These are phyloP conservation scores for Vidua macroura DNA, from an alignment of 2,113 vertebrate genomes.

Conservation along the genomic window DNA sequence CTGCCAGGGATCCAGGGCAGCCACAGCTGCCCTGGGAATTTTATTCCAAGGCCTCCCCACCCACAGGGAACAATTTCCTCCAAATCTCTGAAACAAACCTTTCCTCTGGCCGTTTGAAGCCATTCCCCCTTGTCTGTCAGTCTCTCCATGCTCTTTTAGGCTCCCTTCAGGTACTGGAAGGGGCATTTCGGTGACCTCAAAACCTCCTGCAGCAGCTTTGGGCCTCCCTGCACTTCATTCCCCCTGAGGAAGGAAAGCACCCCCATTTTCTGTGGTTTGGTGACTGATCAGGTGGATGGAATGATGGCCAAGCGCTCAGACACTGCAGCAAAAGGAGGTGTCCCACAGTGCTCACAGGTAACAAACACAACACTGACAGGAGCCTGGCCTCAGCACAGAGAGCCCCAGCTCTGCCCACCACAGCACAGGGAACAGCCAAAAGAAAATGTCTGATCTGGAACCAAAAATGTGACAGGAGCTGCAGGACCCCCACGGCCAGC, in stretches of 20 bases:
- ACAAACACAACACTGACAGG: background rate
- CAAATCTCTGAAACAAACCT: background rate
- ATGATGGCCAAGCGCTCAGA: background rate
- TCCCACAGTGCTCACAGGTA: accelerated
- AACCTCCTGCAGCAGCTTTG: background rate
- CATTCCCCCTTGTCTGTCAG: background rate
- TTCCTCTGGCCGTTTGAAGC: background rate
- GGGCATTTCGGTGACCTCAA: background rate
- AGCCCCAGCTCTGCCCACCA: background rate
- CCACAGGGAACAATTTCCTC: background rate
- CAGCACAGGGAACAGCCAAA: background rate
- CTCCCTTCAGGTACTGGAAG: background rate
- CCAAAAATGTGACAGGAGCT: background rate
- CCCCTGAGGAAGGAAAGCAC: background rate
- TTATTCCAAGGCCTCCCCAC: too few species aligned
- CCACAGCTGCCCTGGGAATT: background rate
- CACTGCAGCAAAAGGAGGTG: background rate
- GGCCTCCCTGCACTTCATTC: background rate
- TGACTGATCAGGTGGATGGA: background rate
- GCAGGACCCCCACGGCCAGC: background rate
- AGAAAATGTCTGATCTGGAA: background rate
- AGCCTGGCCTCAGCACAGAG: background rate
- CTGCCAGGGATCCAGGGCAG: background rate
- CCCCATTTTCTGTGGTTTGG: background rate
- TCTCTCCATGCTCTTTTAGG: background rate